Percentiles rank a stretch among this genome's conserved stretches.
These are phyloP conservation scores for Sepioteuthis lessoniana DNA, from an alignment of 2,888 invertebrate genomes.

Conservation along the genomic window DNA sequence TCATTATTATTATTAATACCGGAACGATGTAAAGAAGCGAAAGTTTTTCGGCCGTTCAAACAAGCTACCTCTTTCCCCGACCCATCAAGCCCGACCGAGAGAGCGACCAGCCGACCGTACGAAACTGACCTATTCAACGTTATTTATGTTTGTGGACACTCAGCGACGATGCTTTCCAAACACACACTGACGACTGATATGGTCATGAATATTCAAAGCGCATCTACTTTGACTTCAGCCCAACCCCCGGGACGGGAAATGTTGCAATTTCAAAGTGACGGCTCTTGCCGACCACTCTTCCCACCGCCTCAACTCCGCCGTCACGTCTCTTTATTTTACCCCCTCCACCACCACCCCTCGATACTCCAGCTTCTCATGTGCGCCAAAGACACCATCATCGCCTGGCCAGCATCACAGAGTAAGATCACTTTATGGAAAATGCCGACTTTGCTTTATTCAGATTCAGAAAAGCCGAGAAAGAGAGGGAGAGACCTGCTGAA, in stretches of 20 bases:
- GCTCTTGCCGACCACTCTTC: not conserved
- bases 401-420: not conserved
- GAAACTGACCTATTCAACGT: not conserved
- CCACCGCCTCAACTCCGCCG: not conserved
- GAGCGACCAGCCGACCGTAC: not conserved
- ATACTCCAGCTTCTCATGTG: not conserved
- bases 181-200: conserved; percentile 6
- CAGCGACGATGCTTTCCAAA: not conserved
- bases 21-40: not conserved
- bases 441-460: not conserved
- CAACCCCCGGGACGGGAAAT: not conserved
- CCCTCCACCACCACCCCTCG: no score
- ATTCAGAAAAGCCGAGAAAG: not conserved
- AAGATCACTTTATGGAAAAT: not conserved
- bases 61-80: not conserved
- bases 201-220: not conserved
- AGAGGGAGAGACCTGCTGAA: not conserved
- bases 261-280: conserved; percentile 1
- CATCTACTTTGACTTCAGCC: conserved; percentile 6
- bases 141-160: conserved; percentile 8
- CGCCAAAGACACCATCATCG: not conserved
- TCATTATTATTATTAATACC: not conserved
- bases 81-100: not conserved
- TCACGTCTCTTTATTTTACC: no score
- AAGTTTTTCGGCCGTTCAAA: not conserved